These are phyloP conservation scores for Acrocyrtus sp. DNA, from an alignment of 2,888 invertebrate genomes.

Conservation along the genomic window DNA sequence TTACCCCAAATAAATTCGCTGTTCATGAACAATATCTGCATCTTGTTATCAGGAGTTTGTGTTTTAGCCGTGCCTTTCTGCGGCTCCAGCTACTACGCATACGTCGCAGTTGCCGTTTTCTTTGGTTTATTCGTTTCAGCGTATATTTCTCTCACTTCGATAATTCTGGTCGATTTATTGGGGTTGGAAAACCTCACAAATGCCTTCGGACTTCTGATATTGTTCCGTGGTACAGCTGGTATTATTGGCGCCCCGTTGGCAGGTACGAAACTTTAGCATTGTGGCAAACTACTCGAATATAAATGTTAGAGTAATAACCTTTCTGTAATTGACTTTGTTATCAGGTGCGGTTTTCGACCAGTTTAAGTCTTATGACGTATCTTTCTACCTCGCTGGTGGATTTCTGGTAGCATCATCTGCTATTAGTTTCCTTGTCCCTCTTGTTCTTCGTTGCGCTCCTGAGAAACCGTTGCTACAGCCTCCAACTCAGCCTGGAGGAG, in stretches of 20 bases:
- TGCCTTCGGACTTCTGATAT: slow-evolving; percentile 94
- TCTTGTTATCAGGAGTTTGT: slow-evolving; percentile 87
- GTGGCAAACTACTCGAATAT: too few species aligned
- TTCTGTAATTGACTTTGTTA: too few species aligned
- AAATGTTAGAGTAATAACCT: too few species aligned
- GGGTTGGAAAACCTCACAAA: slow-evolving; percentile 96
- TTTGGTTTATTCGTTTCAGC: slow-evolving; percentile 94
- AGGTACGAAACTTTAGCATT: too few species aligned
- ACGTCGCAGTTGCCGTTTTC: slow-evolving; percentile 83
- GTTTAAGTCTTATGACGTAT: slow-evolving; percentile 82
- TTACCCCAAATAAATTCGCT: slow-evolving; percentile 81
- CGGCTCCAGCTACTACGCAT: slow-evolving; percentile 75
- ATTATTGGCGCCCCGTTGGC: slow-evolving; percentile 75
- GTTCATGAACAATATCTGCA: slow-evolving; percentile 91
- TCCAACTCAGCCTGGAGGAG: slow-evolving; percentile 43
- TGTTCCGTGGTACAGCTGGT: slow-evolving; percentile 95
- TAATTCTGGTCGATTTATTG: slow-evolving; percentile 94
- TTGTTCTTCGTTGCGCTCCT: slow-evolving; percentile 61
- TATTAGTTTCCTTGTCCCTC: slow-evolving; percentile 73
- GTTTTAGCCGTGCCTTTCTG: slow-evolving; percentile 89
- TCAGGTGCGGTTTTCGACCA: slow-evolving; percentile 91
- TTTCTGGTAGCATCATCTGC: slow-evolving; percentile 87
- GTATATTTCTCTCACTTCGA: slow-evolving; percentile 97
- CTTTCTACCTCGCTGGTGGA: slow-evolving; percentile 92
- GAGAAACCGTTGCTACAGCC: slow-evolving; percentile 59